Evolutionary conservation across 1,140 invertebrate genomes (phyloP), one percentile per base, ranked within the genome.

Genomic region (Drosophila eugracilis): DNA sequence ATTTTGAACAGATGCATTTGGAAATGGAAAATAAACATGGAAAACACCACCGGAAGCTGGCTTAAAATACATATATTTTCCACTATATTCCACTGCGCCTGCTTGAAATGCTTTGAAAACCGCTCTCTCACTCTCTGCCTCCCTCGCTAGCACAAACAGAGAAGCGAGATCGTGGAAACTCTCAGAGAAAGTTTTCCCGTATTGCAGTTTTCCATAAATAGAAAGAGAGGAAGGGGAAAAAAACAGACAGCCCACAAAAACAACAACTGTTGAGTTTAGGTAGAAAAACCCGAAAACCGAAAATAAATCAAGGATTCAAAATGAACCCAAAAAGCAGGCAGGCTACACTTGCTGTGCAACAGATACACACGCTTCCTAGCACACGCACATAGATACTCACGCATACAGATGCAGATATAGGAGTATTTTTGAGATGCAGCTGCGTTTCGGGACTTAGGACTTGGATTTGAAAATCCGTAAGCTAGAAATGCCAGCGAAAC

Each of bases 291-390:
- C 79, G 76, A 85, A 86, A 85, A 28, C 60, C 84, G 85, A 80
- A 85, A 86, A 85, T 88, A 86, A 86, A 86, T 88, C 81, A 86
- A 86, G 81, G 81, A 86, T 75, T 47, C 77, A 58, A 47, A 53
- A 41, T 28, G 57, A 52, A 49, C 7, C 78, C 28, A 28, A 42
- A 62, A 63, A 63, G 73, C 83, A 84, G 72, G 74, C 76, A 72
- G 54, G 73, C 58, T 86, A 72, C 80, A 86, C 81, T 86, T 86
- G 81, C 83, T 86, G 77, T 67, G 77, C 73, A 81, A 86, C 81
- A 86, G 79, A 83, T 84, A 86, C 77, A 79, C 59, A 75, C 36
- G 55, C 10, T 47, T n/a, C n/a, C n/a, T n/a, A n/a, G n/a, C 26
- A 12, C 28, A 1, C 28, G 1, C 30, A 60, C 30, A 70, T 54